Base-by-base conservation (phyloP, 2,888 invertebrate genomes). In the Acleris holmiana region DNA sequence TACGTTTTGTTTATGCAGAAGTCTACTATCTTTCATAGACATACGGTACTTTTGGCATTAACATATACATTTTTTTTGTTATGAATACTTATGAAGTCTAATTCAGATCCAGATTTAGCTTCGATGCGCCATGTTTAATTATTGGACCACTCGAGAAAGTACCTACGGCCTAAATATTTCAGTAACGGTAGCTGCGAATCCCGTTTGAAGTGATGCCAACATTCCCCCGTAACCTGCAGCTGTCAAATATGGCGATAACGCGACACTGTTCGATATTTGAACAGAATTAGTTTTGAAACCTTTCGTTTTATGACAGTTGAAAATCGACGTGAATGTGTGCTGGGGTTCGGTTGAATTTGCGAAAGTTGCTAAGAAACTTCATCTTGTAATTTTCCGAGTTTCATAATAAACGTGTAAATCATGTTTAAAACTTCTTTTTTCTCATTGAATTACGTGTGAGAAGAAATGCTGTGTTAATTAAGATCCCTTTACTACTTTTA, bases 131-230 rank as follows among this genome's bases (percentile, higher is more conserved):
- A n/a, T 21, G 41, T 55, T 44, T n/a, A 55, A 55, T 55, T 44
- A 55, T 55, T 46, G 53, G 17, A 53, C 53, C 35, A 40, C 53
- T 47, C 23, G 29, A 23, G 55, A 41, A 47, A 63, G 47, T 48
- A 58, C 53, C 64, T 53, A 46, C 60, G 66, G 44, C 65, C 67
- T 55, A 63, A 68, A 75, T 74, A 75, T 70, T 71, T 73, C 55
- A 70, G 68, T 47, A 61, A 67, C 66, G 68, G 58, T 65, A 49
- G 66, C 56, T 59, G 54, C 65, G 56, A 67, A 65, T 46, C 61
- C 18, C 54, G 40, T 70, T 68, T 70, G 70, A 70, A 57, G 59
- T 55, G 17, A 8, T 68, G 69, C 83, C 83, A 83, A 82, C 74
- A 76, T 74, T 75, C 76, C 29, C 46, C 47, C 17, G 64, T 54